Evolutionary conservation across 35 echinoderm and acorn worm genomes (phyloP), one percentile per base, ranked within the genome.

Genomic region (Holothuria glaberrima): DNA sequence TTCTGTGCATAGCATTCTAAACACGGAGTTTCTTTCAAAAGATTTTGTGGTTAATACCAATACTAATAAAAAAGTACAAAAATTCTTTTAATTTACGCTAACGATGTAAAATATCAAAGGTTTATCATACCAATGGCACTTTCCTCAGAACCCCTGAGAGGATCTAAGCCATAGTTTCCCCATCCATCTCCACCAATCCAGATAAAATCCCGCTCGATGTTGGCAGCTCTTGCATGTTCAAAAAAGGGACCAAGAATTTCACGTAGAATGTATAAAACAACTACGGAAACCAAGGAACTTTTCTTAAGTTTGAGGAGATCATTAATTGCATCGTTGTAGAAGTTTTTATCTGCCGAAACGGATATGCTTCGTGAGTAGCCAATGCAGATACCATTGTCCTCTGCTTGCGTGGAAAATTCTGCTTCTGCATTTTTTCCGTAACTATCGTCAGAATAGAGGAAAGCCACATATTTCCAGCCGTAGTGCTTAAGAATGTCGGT

Each of bases 381-480:
- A 33, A 95, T 90, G 36, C 97, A 99, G 12, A 99, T 94, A 14
- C 86, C 78, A 2, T 86, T 21, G 14, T 59, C 29, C 26, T 88
- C 75, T n/a, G 89, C 85, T 59, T 93, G 86, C 2, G 14, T 50
- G 30, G 60, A n/a, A 62, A 99, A 99, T 48, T 88, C 90, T 5
- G 58, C 48, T 36, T 93, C 66, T 9, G 89, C 97, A 83, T 89
- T 93, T 63, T 92, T 85, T 0, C 97, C 97, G 58, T 99, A 99
- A 13, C 77, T 89, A 24, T 99, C 97, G 48, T 95, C 97, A 35
- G 97, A 93, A 65, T 95, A 93, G 0, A 99, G 64, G 45, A 99
- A 92, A 5, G 93, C 94, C 2, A 99, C 97, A 52, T 99, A 99
- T 32, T 59, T 99, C 97, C 97, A 99, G 14, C 84, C 79, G 65